Conservation (phyloP, 2,113 vertebrate species). For the Hippopotamus amphibius region DNA sequence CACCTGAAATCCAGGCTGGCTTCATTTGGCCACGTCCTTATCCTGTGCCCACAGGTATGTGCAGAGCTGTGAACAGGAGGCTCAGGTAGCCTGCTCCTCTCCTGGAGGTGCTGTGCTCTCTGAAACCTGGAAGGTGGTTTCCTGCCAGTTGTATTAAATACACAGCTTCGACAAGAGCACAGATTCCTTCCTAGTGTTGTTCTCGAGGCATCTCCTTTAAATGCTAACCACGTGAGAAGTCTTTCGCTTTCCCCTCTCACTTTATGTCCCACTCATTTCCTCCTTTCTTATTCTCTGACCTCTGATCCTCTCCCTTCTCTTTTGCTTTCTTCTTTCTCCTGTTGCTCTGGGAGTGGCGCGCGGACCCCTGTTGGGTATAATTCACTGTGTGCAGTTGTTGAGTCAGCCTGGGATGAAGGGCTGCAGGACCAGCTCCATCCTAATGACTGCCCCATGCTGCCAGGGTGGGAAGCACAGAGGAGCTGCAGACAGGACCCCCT, state of each 20-base stretch:
- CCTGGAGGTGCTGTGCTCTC: not conserved
- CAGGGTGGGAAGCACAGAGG: rapidly evolving
- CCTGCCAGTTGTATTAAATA: not conserved
- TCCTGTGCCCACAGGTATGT: not conserved
- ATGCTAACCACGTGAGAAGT: not conserved
- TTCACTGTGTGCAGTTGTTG: not conserved
- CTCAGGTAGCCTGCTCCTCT: not conserved
- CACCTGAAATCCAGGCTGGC: not conserved
- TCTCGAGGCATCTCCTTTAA: not conserved
- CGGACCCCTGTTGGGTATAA: not conserved
- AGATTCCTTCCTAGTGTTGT: not conserved
- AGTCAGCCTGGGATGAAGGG: not conserved
- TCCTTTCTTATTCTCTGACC: not conserved
- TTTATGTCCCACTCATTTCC: not conserved
- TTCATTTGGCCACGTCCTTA: not conserved
- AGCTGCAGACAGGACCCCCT: rapidly evolving
- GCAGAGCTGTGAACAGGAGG: not conserved
- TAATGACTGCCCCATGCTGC: not conserved
- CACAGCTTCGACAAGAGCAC: not conserved
- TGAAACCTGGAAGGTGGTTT: not conserved
- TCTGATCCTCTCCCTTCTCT: not conserved
- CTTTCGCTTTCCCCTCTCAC: not conserved
- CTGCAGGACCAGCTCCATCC: not conserved
- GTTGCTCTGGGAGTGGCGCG: not conserved
- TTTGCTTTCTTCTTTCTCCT: not conserved